phyloP scores from a whole-genome alignment of 2,888 invertebrate species.

The Silvanus unidentatus region DNA sequence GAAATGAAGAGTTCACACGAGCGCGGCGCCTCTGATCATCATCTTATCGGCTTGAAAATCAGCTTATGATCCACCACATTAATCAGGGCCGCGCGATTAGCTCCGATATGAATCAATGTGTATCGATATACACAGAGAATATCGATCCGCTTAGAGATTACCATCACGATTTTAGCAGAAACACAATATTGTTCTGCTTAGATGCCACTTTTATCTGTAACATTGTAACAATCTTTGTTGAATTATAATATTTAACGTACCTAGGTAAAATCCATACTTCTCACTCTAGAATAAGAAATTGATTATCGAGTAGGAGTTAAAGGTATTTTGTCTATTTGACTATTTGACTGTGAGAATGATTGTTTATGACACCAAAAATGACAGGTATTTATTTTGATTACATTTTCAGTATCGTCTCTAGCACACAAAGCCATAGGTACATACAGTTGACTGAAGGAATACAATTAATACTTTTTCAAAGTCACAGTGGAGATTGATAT shows the following conservation, averaged over 20 bases:
- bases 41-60: slow-evolving; percentile 32
- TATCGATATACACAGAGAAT: slow-evolving; percentile 30
- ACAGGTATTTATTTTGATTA: too few relatives aligned
- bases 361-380: slow-evolving; percentile 6
- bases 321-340: too few relatives aligned
- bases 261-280: background rate
- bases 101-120: slow-evolving; percentile 33
- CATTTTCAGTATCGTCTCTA: too few relatives aligned
- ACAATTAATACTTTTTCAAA: too few relatives aligned
- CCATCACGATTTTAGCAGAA: slow-evolving; percentile 23
- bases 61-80: slow-evolving; percentile 31
- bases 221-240: slow-evolving; percentile 5
- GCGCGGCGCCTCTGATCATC: slow-evolving; percentile 33
- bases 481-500: too few relatives aligned
- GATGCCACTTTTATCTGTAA: slow-evolving; percentile 19
- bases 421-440: too few relatives aligned
- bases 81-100: slow-evolving; percentile 31
- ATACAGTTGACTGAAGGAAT: too few relatives aligned
- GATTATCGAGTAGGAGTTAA: too few relatives aligned
- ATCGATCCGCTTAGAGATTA: slow-evolving; percentile 28
- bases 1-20: slow-evolving; percentile 37
- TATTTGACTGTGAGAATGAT: too few relatives aligned
- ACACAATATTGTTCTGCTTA: slow-evolving; percentile 25
- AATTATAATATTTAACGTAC: slow-evolving; percentile 19
- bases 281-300: background rate